phyloP scores from a whole-genome alignment of 2,888 invertebrate species.

The Chaitophorus viminalis region DNA sequence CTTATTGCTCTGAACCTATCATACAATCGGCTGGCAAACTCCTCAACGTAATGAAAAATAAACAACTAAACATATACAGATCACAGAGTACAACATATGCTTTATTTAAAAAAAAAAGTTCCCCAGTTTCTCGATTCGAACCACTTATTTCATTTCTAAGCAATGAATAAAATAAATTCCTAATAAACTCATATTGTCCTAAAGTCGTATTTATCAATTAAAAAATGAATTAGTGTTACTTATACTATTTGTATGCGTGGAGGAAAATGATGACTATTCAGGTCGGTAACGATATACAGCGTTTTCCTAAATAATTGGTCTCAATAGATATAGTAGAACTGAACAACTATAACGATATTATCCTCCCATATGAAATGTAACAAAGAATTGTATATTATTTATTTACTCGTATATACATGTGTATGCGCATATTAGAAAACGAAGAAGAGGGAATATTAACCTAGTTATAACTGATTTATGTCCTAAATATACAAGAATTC shows the following conservation, averaged over 20 bases:
- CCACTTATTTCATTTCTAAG: background rate
- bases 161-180: background rate
- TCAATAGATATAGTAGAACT: background rate
- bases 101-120: background rate
- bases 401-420: background rate
- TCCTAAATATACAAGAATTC: constrained; percentile 27
- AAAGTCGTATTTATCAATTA: background rate
- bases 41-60: constrained; percentile 2
- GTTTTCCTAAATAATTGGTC: background rate
- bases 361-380: background rate
- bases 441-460: background rate
- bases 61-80: background rate
- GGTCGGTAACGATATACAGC: background rate
- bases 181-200: too few relatives aligned
- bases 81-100: background rate
- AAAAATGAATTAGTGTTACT: background rate
- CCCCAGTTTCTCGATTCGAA: background rate
- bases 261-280: background rate
- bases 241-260: background rate
- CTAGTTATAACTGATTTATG: constrained; percentile 3
- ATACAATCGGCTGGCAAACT: background rate
- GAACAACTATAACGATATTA: background rate
- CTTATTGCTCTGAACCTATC: constrained; percentile 45
- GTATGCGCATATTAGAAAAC: background rate
- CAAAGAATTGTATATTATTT: background rate